A percentile compares a stretch with the other conserved stretches of the same genome.
phyloP scores from a whole-genome alignment of 2,888 invertebrate genomes.

The Drosophila diplacantha region DNA sequence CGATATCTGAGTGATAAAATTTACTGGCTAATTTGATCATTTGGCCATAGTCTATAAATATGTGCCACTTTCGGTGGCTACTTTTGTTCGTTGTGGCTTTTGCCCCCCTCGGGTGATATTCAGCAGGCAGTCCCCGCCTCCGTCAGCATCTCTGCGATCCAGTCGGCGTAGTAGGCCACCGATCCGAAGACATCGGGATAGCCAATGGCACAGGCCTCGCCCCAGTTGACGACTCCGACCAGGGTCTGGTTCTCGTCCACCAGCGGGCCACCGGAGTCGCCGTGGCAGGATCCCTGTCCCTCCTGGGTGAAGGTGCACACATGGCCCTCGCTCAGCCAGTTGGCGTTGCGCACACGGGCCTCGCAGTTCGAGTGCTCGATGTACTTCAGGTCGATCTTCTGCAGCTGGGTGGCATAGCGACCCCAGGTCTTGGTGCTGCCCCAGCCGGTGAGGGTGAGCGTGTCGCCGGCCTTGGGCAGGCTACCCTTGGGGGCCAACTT shows the following conservation, averaged over 20 bases:
- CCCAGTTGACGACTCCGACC: conserved; percentile 77
- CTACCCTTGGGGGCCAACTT: conserved; percentile 79
- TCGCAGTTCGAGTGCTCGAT: conserved; percentile 78
- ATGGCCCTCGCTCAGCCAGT: conserved; percentile 80
- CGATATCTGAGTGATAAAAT: conserved; percentile 46
- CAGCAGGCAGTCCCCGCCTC: conserved; percentile 47
- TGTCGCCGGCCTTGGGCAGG: conserved; percentile 79
- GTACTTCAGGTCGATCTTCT: conserved; percentile 79
- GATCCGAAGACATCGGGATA: conserved; percentile 76
- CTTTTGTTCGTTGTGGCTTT: conserved; percentile 39
- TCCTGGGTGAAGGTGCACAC: conserved; percentile 80
- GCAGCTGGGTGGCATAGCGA: conserved; percentile 79
- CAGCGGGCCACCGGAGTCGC: conserved; percentile 76
- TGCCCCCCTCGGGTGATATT: conserved; percentile 23
- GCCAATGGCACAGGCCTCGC: conserved; percentile 75
- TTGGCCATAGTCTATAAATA: conserved; percentile 26
- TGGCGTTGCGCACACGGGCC: conserved; percentile 78
- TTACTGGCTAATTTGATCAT: conserved; percentile 38
- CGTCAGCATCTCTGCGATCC: conserved; percentile 66
- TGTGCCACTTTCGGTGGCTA: conserved; percentile 9
- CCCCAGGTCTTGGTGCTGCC: conserved; percentile 79
- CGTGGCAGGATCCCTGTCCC: conserved; percentile 79
- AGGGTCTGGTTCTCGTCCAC: conserved; percentile 60
- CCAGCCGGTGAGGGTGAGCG: conserved; percentile 81
- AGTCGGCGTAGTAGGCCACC: conserved; percentile 69